Base-by-base conservation (phyloP, 2,888 invertebrate genomes). In the Sepiola atlantica region DNA sequence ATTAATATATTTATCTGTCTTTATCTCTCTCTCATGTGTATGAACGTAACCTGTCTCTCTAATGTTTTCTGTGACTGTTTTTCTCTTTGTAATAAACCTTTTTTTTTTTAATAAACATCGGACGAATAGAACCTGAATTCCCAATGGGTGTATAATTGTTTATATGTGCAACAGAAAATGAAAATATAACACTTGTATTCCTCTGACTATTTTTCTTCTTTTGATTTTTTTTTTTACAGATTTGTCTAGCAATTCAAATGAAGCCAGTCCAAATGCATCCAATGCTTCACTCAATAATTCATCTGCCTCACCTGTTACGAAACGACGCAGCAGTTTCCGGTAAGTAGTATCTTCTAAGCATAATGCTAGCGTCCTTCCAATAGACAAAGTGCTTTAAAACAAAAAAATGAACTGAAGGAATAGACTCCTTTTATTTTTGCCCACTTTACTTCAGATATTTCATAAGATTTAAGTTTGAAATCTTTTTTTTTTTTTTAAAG, bases 241-340 rank as follows among this genome's bases (percentile, higher is more conserved):
- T 55, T 92, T 95, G 35, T 92, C 93, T 35, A 94, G 94, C 45
- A 95, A 94, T 61, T 94, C 95, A 24, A 94, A 95, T 55, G 96
- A 96, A 94, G 95, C 94, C 21, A 95, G 96, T 94, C 96, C 96
- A 16, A 95, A 95, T 94, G 94, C 96, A 32, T 96, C 96, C 3
- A 95, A 95, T 94, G 95, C 95, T 35, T 95, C 95, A 35, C 94
- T 96, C 57, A 95, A 95, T 92, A 94, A 94, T 55, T 94, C 95
- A 8, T 90, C 61, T 32, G 91, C 96, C 55, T 97, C 97, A 28
- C 97, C 97, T 35, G 96, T 96, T 94, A 97, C 96, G 93, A 97
- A 97, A 95, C 95, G 97, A 61, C 95, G 97, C 94, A 97, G 97
- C 95, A 97, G 97, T 95, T 97, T 97, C 96, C 97, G 97, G 97